phyloP scores from a whole-genome alignment of 2,888 invertebrate species.

The Trissoscelio sp. region DNA sequence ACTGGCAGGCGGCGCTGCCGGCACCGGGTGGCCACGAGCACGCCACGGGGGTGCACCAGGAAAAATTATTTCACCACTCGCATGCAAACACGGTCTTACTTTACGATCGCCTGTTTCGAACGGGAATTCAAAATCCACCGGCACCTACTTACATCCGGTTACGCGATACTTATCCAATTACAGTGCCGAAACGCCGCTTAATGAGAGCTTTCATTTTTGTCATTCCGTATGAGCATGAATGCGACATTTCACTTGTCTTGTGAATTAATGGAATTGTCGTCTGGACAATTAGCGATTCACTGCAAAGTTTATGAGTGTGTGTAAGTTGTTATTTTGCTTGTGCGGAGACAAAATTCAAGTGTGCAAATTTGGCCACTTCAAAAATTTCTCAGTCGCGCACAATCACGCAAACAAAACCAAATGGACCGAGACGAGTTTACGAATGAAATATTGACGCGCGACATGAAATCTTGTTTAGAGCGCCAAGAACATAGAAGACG shows the following conservation, averaged over 20 bases:
- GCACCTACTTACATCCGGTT: conserved; percentile 61
- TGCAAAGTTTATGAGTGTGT: conserved; percentile 3
- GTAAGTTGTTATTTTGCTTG: background rate
- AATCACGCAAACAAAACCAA: conserved; percentile 5
- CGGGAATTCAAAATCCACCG: conserved; percentile 41
- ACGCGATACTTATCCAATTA: conserved; percentile 64
- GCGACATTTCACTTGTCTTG: conserved; percentile 10
- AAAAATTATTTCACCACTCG: conserved; percentile 78
- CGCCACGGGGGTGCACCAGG: conserved; percentile 79
- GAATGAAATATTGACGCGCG: conserved; percentile 32
- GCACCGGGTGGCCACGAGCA: conserved; percentile 80
- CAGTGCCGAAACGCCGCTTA: conserved; percentile 33
- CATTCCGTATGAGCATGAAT: background rate
- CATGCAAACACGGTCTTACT: conserved; percentile 63
- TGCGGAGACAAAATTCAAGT: background rate
- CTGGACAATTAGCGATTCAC: conserved; percentile 23
- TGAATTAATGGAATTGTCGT: conserved; percentile 29
- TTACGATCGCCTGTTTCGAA: conserved; percentile 25
- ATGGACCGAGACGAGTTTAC: conserved; percentile 18
- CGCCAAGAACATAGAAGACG: background rate
- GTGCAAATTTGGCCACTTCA: background rate
- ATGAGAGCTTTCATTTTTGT: conserved; percentile 22
- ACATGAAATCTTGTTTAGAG: conserved; percentile 42
- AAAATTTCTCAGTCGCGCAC: background rate
- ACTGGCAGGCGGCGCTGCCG: conserved; percentile 75